Conservation (phyloP, 2,797 vertebrate species). For the Danio choprae region DNA sequence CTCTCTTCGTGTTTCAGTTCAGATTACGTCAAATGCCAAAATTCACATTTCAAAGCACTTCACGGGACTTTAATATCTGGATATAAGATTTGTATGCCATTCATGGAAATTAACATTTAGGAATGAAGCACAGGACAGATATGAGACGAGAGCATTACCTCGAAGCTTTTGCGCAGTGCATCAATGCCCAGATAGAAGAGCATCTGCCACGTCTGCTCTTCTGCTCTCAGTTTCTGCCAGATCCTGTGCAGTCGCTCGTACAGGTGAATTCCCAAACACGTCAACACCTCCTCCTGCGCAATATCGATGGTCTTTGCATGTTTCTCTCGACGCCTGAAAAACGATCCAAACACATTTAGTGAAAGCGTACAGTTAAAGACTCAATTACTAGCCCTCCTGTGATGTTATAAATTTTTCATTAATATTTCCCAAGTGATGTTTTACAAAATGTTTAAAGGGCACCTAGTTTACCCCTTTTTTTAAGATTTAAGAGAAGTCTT, state of each 20-base stretch:
- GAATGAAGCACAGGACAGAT: background rate
- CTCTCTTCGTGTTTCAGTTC: too few species aligned
- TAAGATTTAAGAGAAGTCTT: too few species aligned
- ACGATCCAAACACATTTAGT: slow-evolving; percentile 2
- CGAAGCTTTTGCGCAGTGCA: slow-evolving; percentile 94
- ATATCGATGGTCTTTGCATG: slow-evolving; percentile 98
- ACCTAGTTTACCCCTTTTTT: too few species aligned
- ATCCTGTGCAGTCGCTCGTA: slow-evolving; percentile 95
- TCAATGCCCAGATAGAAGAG: slow-evolving; percentile 95
- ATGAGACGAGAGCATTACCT: slow-evolving; percentile 76
- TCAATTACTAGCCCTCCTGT: background rate
- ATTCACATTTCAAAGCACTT: too few species aligned
- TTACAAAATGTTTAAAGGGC: too few species aligned
- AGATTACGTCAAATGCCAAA: too few species aligned
- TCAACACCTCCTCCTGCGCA: slow-evolving; percentile 97
- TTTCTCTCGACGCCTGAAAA: slow-evolving; percentile 88
- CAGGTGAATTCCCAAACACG: slow-evolving; percentile 95
- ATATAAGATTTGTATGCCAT: background rate
- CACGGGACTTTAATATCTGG: background rate
- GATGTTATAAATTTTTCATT: too few species aligned
- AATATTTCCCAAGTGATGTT: too few species aligned
- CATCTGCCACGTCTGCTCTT: slow-evolving; percentile 98
- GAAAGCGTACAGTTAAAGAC: background rate
- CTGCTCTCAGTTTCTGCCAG: slow-evolving; percentile 96
- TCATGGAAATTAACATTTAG: background rate